Percentiles rank a stretch among this genome's conserved stretches.
These are phyloP conservation scores for Rhogogaster chlorosoma DNA, from an alignment of 2,888 invertebrate species.

Conservation along the genomic window DNA sequence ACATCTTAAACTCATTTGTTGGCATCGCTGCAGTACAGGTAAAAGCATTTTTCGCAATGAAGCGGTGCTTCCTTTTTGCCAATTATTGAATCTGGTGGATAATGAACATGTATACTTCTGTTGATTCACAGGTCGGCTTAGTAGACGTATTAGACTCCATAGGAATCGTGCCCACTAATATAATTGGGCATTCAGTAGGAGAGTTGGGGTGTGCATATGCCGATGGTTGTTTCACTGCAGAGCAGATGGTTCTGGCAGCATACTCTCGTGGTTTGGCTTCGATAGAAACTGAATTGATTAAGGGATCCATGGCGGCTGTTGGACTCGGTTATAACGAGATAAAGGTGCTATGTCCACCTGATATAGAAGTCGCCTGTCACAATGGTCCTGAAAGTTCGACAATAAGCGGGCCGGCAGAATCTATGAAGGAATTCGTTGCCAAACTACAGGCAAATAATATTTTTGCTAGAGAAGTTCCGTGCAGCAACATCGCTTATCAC, in stretches of 20 bases:
- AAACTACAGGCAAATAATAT: conserved; percentile 85
- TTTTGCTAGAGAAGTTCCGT: conserved; percentile 91
- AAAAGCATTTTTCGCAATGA: conserved; percentile 51
- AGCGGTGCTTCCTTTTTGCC: too few relatives aligned
- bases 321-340: conserved; percentile 83
- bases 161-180: conserved; percentile 85
- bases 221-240: conserved; percentile 91
- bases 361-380: conserved; percentile 92
- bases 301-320: conserved; percentile 94
- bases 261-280: conserved; percentile 80
- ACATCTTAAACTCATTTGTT: conserved; percentile 86
- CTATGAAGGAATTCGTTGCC: conserved; percentile 84
- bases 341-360: conserved; percentile 85
- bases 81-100: not conserved
- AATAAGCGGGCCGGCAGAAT: conserved; percentile 91
- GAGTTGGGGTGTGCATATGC: conserved; percentile 98
- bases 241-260: conserved; percentile 82
- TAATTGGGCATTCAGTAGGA: conserved; percentile 95
- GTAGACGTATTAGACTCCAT: conserved; percentile 82
- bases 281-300: conserved; percentile 78
- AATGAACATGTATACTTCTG: not conserved
- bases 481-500: conserved; percentile 94
- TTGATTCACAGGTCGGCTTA: conserved; percentile 79
- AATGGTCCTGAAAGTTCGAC: conserved; percentile 92
- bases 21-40: conserved; percentile 86